These are phyloP conservation scores for Phrynocephalus forsythii DNA, from an alignment of 2,797 vertebrate genomes.

Conservation along the genomic window DNA sequence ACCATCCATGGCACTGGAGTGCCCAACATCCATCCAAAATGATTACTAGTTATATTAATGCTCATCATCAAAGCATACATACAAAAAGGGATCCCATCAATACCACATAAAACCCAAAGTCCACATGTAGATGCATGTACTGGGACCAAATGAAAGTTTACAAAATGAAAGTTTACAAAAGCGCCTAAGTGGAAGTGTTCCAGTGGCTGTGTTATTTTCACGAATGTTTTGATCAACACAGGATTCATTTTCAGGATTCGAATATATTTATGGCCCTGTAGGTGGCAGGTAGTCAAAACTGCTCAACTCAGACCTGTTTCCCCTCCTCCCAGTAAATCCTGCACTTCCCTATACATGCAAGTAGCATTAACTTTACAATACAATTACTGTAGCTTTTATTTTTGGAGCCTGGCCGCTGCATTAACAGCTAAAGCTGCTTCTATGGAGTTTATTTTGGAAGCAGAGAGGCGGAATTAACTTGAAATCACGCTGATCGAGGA, in stretches of 20 bases:
- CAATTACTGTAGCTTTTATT: slow-evolving; percentile 53
- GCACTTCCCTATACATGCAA: slow-evolving; percentile 1
- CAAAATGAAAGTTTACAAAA: no score
- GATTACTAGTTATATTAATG: no score
- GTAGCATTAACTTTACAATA: slow-evolving; percentile 21
- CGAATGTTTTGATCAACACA: no score
- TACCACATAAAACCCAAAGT: neutral
- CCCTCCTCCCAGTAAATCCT: neutral
- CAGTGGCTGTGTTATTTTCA: no score
- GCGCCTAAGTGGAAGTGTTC: no score
- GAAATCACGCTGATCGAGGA: slow-evolving; percentile 8
- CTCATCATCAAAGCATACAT: no score
- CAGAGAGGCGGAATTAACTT: slow-evolving; percentile 38
- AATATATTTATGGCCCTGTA: neutral
- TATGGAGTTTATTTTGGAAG: slow-evolving; percentile 62
- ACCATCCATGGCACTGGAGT: no score
- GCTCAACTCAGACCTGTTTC: neutral
- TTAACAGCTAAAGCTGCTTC: slow-evolving; percentile 56
- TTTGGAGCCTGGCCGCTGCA: slow-evolving; percentile 59
- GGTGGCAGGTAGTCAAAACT: slow-evolving; percentile 44
- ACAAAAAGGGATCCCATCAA: neutral
- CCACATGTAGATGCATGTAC: no score
- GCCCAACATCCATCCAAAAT: no score
- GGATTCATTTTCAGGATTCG: neutral
- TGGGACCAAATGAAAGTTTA: no score